Evolutionary conservation across 2,113 vertebrate genomes (phyloP).

Genomic region (Myotis lucifugus): DNA sequence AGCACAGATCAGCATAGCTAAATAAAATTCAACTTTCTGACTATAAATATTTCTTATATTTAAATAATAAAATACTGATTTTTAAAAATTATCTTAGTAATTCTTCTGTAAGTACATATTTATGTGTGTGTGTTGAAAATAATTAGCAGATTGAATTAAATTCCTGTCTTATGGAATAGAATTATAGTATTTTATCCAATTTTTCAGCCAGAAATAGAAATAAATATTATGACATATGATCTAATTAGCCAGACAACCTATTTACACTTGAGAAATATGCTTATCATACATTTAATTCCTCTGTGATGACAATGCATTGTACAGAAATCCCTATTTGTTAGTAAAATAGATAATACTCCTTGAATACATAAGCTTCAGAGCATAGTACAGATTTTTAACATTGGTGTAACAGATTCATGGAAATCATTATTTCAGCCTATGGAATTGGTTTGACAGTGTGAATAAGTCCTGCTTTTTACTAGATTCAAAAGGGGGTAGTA

Average conservation of each 20-base stretch:
- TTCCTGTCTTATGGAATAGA: neutral
- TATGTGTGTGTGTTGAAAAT: neutral
- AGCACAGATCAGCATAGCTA: neutral
- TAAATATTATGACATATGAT: neutral
- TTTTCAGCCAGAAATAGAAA: conserved; percentile 35
- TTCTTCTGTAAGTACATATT: neutral
- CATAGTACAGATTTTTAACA: neutral
- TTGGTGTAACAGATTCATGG: neutral
- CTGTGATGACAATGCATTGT: neutral
- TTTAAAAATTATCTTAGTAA: conserved; percentile 35
- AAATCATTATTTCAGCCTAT: conserved; percentile 9
- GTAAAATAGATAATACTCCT: neutral
- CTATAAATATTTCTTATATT: neutral
- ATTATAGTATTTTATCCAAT: neutral
- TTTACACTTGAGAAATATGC: neutral
- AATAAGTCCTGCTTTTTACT: neutral
- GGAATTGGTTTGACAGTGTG: neutral
- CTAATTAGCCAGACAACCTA: neutral
- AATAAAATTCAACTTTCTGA: neutral
- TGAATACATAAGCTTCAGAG: neutral
- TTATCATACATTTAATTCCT: neutral
- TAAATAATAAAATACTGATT: neutral
- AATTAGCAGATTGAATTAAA: neutral
- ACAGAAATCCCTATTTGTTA: neutral
- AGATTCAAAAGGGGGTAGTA: neutral